A percentile compares a stretch with the other conserved stretches of the same genome.
These are phyloP conservation scores for Amblyjoppa fuscipennis DNA, from an alignment of 2,888 invertebrate genomes.

Conservation along the genomic window DNA sequence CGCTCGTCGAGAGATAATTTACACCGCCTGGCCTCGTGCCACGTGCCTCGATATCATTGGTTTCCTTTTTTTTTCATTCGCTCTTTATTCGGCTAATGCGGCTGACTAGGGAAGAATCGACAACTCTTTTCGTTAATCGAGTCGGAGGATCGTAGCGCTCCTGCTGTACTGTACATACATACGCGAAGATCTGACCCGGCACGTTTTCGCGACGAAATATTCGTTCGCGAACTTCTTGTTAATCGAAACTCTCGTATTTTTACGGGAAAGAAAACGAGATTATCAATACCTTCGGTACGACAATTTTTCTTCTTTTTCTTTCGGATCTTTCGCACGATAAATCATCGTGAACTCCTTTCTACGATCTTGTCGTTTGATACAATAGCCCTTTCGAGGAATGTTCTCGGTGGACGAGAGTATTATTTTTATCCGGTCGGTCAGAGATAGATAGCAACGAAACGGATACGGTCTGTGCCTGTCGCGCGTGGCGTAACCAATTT, in stretches of 20 bases:
- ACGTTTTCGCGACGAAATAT: not conserved
- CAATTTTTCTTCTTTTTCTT: conserved; percentile 8
- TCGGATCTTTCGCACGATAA: not conserved
- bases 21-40: conserved; percentile 45
- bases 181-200: not conserved
- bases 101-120: not conserved
- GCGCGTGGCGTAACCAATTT: conserved; percentile 16
- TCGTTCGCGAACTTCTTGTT: not conserved
- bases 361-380: conserved; percentile 2
- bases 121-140: not conserved
- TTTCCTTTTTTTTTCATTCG: not conserved
- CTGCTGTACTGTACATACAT: conserved; percentile 17
- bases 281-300: not conserved
- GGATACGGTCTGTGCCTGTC: not conserved
- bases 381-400: not conserved
- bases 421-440: conserved; percentile 36
- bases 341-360: not conserved
- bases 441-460: conserved; percentile 7
- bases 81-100: not conserved
- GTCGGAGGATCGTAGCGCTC: conserved; percentile 10
- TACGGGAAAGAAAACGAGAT: not conserved
- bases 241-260: not conserved
- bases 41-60: conserved; percentile 35
- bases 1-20: conserved; percentile 41
- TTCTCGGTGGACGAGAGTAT: conserved; percentile 33